Conservation (phyloP, 2,113 vertebrate genomes). For the Equus quagga region DNA sequence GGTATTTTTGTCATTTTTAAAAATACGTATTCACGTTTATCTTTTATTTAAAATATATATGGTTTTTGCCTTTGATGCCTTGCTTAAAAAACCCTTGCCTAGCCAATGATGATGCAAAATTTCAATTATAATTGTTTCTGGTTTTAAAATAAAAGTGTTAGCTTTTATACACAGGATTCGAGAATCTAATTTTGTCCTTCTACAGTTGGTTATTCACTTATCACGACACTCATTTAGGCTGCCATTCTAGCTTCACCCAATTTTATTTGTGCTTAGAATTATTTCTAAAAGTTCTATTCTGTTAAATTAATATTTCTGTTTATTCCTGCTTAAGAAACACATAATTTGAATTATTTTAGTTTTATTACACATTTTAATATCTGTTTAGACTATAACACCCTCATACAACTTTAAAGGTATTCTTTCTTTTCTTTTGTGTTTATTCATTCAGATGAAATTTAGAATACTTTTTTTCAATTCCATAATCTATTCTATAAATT, state of each 20-base stretch:
- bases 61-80: neutral
- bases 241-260: neutral
- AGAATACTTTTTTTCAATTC: neutral
- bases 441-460: neutral
- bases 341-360: slow-evolving; percentile 19
- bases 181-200: neutral
- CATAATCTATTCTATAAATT: neutral
- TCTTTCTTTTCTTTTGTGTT: neutral
- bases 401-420: neutral
- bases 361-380: slow-evolving; percentile 19
- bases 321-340: neutral
- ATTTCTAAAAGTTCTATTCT: neutral
- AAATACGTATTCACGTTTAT: neutral
- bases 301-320: neutral
- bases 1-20: neutral
- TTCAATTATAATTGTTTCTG: neutral
- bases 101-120: neutral
- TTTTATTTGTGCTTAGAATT: neutral
- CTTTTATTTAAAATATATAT: neutral
- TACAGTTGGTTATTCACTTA: neutral
- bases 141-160: neutral
- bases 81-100: neutral
- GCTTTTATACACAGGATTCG: neutral
- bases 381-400: neutral
- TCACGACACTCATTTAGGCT: neutral